phyloP scores from a whole-genome alignment of 2,113 vertebrate genomes.

The Cyanocitta stelleri region DNA sequence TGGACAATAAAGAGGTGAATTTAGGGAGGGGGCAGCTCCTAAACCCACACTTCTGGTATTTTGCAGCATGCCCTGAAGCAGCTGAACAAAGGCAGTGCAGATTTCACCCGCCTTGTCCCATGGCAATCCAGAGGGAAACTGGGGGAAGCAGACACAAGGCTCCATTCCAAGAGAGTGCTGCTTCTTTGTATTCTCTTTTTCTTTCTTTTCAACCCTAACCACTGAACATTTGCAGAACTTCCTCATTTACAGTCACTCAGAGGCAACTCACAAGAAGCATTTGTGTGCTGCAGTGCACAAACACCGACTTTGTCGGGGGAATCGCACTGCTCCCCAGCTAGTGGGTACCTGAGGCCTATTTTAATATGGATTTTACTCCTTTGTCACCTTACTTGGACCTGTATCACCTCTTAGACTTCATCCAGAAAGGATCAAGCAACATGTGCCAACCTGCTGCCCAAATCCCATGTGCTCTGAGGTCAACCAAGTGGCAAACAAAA shows the following conservation, averaged over 20 bases:
- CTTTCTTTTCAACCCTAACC: too few species aligned
- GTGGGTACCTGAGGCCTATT: neutral
- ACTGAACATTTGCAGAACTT: neutral
- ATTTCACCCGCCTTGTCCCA: neutral
- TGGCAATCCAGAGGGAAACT: rapidly evolving
- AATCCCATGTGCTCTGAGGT: rapidly evolving
- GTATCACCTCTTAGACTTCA: neutral
- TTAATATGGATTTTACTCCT: neutral
- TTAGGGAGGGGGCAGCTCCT: neutral
- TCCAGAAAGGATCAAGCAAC: neutral
- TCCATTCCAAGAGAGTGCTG: rapidly evolving
- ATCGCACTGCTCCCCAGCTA: rapidly evolving
- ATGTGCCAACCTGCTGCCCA: neutral
- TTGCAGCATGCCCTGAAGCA: neutral
- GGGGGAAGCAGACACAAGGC: neutral
- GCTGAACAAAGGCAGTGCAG: neutral
- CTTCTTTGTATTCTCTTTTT: too few species aligned
- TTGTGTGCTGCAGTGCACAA: neutral
- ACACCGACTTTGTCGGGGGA: rapidly evolving
- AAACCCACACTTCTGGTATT: neutral
- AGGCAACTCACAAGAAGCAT: neutral
- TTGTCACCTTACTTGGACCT: neutral
- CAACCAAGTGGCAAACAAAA: neutral
- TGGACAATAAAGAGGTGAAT: neutral
- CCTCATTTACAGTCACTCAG: neutral